Evolutionary conservation across 2,888 invertebrate species (phyloP), one percentile per base, ranked within the genome.

Genomic region (Oxyteleia sp.): DNA sequence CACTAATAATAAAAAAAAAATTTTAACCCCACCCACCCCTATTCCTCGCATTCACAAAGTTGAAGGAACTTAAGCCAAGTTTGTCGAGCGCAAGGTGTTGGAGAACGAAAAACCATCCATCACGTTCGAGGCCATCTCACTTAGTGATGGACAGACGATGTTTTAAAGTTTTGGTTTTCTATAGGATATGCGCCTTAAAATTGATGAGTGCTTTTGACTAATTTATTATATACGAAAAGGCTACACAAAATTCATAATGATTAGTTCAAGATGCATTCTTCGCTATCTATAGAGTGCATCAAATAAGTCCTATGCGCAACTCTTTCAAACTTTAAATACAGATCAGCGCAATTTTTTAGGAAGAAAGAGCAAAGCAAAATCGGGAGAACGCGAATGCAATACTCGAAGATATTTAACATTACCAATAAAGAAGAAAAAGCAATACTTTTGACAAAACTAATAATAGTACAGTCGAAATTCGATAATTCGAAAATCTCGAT

Each of bases 151-250:
- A 85, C 86, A 86, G 82, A 69, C 79, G 84, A 84, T 84, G 82
- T 85, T 84, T 84, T 71, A 68, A 61, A 71, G 84, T 75, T 86
- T 84, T 87, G 87, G 81, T 88, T 87, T 88, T 87, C 88, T 89
- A 88, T 86, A 81, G 82, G 86, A 86, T 75, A 85, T 85, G 84
- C 87, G 87, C 88, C 91, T 89, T 88, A 90, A 92, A 92, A 93
- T 93, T 93, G 91, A 93, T 93, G 93, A 93, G 90, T 89, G 91
- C 89, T 89, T 91, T 91, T 90, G 90, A 91, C 92, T 92, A 92
- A 93, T 92, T 92, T 92, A 92, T 92, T 90, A 90, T 90, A 90
- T 88, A 89, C 85, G 86, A 85, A 87, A 88, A 90, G 89, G 89
- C 88, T 90, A 89, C 88, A 89, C 87, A 89, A 91, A 91, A 91